phyloP scores from a whole-genome alignment of 2,113 vertebrate species.

The Gopherus evgoodei region DNA sequence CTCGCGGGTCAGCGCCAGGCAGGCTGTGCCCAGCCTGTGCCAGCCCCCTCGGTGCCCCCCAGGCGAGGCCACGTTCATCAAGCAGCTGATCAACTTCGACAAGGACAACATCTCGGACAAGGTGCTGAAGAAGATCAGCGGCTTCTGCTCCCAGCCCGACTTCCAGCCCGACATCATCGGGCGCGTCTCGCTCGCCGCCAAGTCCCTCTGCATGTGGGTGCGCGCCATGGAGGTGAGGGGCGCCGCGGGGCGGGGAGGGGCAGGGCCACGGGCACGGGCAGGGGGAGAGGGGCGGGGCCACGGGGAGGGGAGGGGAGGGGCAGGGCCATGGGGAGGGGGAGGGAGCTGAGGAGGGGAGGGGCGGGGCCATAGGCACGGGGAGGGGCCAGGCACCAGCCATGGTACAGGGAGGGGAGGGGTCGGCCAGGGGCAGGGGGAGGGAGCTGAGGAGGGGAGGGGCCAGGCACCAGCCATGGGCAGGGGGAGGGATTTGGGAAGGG shows the following conservation, averaged over 20 bases:
- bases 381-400: too few species aligned
- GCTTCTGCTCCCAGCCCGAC: slow-evolving; percentile 86
- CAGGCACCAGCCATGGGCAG: background rate
- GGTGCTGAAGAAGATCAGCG: slow-evolving; percentile 87
- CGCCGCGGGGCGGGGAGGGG: background rate
- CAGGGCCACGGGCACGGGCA: too few species aligned
- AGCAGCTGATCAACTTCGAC: slow-evolving; percentile 89
- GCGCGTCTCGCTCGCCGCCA: slow-evolving; percentile 88
- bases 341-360: background rate
- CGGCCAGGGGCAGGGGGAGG: too few species aligned
- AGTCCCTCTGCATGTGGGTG: slow-evolving; percentile 95
- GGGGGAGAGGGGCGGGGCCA: background rate
- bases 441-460: background rate
- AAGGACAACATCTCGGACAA: slow-evolving; percentile 91
- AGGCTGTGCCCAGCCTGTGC: background rate
- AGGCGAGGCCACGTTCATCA: slow-evolving; percentile 92
- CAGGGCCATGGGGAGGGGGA: fast-evolving
- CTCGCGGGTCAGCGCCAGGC: background rate
- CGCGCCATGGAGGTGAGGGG: slow-evolving; percentile 89
- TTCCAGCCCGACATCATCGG: slow-evolving; percentile 91
- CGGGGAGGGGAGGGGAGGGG: background rate
- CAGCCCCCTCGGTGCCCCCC: background rate
- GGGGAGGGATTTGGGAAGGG: too few species aligned
- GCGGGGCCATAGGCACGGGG: fast-evolving
- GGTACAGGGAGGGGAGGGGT: slow-evolving; percentile 35